These are phyloP conservation scores for Lasioglossum pauxillum DNA, from an alignment of 2,888 invertebrate genomes.

Conservation along the genomic window DNA sequence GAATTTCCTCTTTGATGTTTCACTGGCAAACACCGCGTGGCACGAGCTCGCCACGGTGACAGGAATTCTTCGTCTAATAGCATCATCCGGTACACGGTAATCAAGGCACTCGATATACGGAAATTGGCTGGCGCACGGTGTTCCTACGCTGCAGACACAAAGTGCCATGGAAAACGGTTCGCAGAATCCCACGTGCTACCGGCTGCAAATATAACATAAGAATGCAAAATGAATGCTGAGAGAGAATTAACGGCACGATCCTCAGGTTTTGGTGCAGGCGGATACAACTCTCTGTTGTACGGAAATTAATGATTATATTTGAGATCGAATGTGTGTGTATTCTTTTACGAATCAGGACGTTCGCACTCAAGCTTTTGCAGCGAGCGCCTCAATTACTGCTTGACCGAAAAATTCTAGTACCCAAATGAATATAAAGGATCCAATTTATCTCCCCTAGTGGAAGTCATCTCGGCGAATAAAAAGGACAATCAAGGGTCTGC, in stretches of 20 bases:
- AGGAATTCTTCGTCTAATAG: conserved; percentile 32
- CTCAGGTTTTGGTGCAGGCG: neutral
- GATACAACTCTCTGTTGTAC: neutral
- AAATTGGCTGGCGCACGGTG: conserved; percentile 18
- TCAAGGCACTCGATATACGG: conserved; percentile 4
- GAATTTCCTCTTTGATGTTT: conserved; percentile 50
- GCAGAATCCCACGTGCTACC: neutral
- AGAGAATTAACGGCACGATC: neutral
- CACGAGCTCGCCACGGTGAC: conserved; percentile 8
- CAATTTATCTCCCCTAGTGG: neutral
- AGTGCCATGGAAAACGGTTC: neutral
- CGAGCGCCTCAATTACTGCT: neutral
- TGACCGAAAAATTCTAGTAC: neutral
- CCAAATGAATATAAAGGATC: neutral
- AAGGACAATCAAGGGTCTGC: neutral
- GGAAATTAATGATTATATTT: neutral
- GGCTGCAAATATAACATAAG: neutral
- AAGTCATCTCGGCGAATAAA: neutral
- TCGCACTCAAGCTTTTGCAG: neutral
- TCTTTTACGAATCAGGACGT: neutral
- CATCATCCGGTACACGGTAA: conserved; percentile 26
- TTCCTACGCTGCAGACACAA: neutral
- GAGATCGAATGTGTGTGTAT: neutral
- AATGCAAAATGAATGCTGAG: neutral
- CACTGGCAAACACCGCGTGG: conserved; percentile 22